phyloP scores from a whole-genome alignment of 2,888 invertebrate species.

The Perizoma flavofasciatum region DNA sequence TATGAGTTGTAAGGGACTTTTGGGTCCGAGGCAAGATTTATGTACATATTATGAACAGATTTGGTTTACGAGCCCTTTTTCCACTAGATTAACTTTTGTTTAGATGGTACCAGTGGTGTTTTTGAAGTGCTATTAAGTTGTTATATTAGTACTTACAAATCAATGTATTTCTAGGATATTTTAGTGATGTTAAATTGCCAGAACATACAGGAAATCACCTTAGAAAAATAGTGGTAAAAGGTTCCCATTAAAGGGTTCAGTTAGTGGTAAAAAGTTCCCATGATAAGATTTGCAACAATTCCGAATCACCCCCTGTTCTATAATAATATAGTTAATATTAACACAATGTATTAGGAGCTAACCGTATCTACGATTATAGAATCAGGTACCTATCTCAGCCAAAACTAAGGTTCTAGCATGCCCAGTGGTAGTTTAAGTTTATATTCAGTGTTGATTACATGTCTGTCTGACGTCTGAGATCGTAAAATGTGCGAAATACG shows the following conservation, averaged over 20 bases:
- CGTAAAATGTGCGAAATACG: slow-evolving; percentile 69
- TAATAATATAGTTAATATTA: no score
- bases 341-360: no score
- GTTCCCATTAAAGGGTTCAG: no score
- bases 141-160: not conserved
- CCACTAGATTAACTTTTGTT: slow-evolving; percentile 13
- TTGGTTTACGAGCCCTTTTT: slow-evolving; percentile 16
- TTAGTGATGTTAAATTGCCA: no score
- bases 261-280: no score
- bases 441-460: slow-evolving; percentile 10
- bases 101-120: not conserved
- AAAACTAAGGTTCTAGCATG: not conserved
- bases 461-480: slow-evolving; percentile 41
- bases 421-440: not conserved
- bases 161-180: no score
- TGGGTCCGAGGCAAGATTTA: slow-evolving; percentile 35
- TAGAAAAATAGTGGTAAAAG: no score
- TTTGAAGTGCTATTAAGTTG: not conserved
- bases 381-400: no score
- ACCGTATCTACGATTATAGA: no score
- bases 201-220: no score
- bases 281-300: no score
- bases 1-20: slow-evolving; percentile 31
- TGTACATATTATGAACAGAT: slow-evolving; percentile 22
- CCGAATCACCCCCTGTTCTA: no score